Evolutionary conservation across 2,113 vertebrate genomes (phyloP).

Genomic region (Ardeotis arabs): DNA sequence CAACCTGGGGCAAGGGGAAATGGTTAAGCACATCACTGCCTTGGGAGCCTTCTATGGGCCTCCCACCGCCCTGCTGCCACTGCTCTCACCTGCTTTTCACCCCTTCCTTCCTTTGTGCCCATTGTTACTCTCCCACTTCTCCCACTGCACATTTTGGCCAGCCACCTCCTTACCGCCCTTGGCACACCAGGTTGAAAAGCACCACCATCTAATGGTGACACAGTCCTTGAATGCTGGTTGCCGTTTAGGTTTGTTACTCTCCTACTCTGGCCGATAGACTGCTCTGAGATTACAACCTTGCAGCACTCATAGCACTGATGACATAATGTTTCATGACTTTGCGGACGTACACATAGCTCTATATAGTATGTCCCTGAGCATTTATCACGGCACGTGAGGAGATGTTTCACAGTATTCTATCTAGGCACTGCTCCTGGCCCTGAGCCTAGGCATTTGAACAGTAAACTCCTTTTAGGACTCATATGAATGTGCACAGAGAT

Average conservation of each 20-base stretch:
- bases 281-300: background rate
- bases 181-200: background rate
- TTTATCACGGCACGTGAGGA: background rate
- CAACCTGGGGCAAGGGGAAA: background rate
- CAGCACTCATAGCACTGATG: rapidly evolving
- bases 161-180: background rate
- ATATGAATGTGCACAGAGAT: background rate
- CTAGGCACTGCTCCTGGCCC: conserved; percentile 38
- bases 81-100: background rate
- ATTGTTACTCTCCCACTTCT: background rate
- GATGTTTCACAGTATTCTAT: conserved; percentile 1
- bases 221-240: background rate
- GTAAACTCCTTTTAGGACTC: conserved; percentile 28
- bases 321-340: background rate
- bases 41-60: background rate
- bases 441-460: conserved; percentile 19
- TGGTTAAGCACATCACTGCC: background rate
- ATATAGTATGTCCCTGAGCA: background rate
- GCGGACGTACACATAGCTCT: background rate
- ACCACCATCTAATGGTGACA: background rate
- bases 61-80: background rate
- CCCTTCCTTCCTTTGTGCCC: background rate
- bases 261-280: background rate
- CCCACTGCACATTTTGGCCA: background rate
- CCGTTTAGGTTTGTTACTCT: background rate